Base-by-base conservation (phyloP, 2,888 invertebrate species). In the Heliothis peltigera region DNA sequence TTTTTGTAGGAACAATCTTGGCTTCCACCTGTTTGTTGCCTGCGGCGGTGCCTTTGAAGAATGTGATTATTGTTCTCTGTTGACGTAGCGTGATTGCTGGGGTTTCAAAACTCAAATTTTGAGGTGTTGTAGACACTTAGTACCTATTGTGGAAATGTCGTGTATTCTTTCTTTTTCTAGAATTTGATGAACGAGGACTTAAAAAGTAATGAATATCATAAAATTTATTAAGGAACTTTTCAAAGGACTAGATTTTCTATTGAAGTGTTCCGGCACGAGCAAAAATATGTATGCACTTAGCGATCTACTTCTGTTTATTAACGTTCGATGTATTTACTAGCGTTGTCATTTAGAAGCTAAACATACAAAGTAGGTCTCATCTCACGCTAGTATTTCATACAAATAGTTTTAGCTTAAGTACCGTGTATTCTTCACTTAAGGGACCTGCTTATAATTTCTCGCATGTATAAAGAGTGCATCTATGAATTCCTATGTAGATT, bases 51-150 rank as follows among this genome's bases (percentile, higher is more conserved):
- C 46, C 39, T 43, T 56, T 46, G 4, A 49, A 70, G 15, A 60
- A 58, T 51, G 21, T 62, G n/a, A 62, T 70, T 25, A 61, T 46
- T 12, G 18, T 44, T 18, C 32, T 61, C 47, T 44, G 17, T 55
- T 35, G 21, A 18, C 52, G 35, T 53, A 19, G 54, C 43, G 48
- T 61, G 32, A 60, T 62, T 60, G 44, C 17, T 17, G 49, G 52
- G 57, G 19, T 43, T 49, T 56, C 44, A 54, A 58, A 63, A 28
- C 10, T 28, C 15, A 46, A 47, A 42, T 58, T 43, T n/a, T 28
- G 12, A 59, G 42, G 43, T 51, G 22, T 17, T 15, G 49, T 51
- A 56, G 54, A 52, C 44, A 22, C 22, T 39, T 25, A 17, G 17
- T n/a, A 51, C 35, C 55, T 39, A 18, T 54, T 49, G 21, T 51